A percentile compares a stretch with the other conserved stretches of the same genome.
These are phyloP conservation scores for Pseudoips prasinana DNA, from an alignment of 2,888 invertebrate species.

Conservation along the genomic window DNA sequence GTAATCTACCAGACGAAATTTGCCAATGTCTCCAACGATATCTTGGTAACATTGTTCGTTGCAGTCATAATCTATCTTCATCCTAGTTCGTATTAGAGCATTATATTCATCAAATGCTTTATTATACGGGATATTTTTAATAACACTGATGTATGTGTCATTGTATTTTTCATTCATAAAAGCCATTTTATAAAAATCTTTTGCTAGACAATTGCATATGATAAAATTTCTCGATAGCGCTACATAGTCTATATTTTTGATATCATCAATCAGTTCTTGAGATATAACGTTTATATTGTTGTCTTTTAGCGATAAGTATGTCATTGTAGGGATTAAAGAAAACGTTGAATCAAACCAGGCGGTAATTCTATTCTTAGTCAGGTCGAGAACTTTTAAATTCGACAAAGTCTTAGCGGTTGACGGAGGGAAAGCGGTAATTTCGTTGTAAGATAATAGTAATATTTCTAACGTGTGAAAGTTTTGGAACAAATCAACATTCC, in stretches of 20 bases:
- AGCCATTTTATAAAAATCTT: slow-evolving; percentile 72
- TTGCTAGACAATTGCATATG: slow-evolving; percentile 81
- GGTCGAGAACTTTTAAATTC: slow-evolving; percentile 70
- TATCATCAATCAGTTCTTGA: slow-evolving; percentile 79
- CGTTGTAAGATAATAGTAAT: slow-evolving; percentile 75
- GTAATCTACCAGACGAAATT: slow-evolving; percentile 53
- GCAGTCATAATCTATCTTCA: slow-evolving; percentile 25
- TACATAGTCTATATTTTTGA: slow-evolving; percentile 67
- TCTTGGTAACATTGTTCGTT: slow-evolving; percentile 18
- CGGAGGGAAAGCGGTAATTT: slow-evolving; percentile 56
- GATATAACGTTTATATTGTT: slow-evolving; percentile 82
- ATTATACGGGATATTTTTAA: slow-evolving; percentile 26
- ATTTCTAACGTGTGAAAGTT: slow-evolving; percentile 64
- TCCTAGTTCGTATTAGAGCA: slow-evolving; percentile 32
- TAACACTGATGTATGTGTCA: background rate
- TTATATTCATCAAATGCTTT: slow-evolving; percentile 47
- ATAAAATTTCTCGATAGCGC: slow-evolving; percentile 81
- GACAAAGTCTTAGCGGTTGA: slow-evolving; percentile 49
- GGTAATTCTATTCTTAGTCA: slow-evolving; percentile 77
- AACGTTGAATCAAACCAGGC: slow-evolving; percentile 78
- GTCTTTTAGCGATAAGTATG: slow-evolving; percentile 64
- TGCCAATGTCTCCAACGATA: slow-evolving; percentile 26
- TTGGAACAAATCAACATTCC: slow-evolving; percentile 52
- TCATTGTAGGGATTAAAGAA: slow-evolving; percentile 54
- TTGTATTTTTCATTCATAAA: slow-evolving; percentile 33